Base-by-base conservation (phyloP, 92 coral and sea anemone species). In the Meandrina meandrites region DNA sequence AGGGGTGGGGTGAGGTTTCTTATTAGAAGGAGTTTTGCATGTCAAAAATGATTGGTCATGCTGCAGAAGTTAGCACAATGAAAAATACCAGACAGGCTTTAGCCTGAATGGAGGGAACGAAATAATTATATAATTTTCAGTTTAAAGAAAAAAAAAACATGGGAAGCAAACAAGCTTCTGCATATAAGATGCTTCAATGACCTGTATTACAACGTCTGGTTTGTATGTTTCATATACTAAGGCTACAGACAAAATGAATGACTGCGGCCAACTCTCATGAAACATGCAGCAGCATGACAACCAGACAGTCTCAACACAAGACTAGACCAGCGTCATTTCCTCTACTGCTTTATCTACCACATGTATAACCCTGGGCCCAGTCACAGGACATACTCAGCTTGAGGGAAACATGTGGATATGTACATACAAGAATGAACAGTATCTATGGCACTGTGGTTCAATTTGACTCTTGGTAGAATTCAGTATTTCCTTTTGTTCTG, bases 211-310 rank as follows among this genome's bases (percentile, higher is more conserved):
- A 22, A 17, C 15, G n/a, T 16, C 24, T 74, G 51, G 22, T 75
- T 30, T 84, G 79, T 73, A 76, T 75, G 88, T 75, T 84, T 75
- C 88, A 24, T 13, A 27, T 40, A 56, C 80, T 84, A 84, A 85
- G 82, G 88, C 88, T 22, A n/a, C 13, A 76, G 64, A 77, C 64
- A 81, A 27, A 19, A 45, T 17, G 42, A 32, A 45, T 13, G 42
- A 47, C 85, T 67, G 66, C 18, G 9, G 77, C 85, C 85, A 81
- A 81, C 85, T 81, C 85, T 81, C 85, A 45, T 68, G 75, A 45
- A 69, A 81, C 85, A 68, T 50, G 42, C 85, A 81, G 30, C 62
- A 81, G 84, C n/a, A 11, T 40, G 15, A 42, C 75, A 64, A 42
- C 75, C 31, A 45, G 60, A 3, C 7, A 66, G 58, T 31, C 76